These are phyloP conservation scores for Hylyphantes graminicola DNA, from an alignment of 1,140 invertebrate genomes.

Conservation along the genomic window DNA sequence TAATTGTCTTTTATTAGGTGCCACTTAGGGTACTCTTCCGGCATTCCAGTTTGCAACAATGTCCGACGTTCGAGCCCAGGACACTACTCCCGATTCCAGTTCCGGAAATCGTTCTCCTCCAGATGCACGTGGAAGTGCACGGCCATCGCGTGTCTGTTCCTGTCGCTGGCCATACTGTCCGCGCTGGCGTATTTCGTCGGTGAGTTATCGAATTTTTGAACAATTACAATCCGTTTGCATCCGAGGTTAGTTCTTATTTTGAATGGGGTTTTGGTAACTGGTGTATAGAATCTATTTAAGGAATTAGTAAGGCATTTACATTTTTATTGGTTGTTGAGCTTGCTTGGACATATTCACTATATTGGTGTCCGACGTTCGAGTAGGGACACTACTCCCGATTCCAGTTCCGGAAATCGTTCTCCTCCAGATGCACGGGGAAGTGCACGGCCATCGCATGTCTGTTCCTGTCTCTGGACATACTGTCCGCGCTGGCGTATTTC, in stretches of 20 bases:
- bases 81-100: conserved; percentile 83
- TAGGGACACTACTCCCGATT: conserved; percentile 81
- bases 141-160: conserved; percentile 87
- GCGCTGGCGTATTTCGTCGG: conserved; percentile 94
- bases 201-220: conserved; percentile 71
- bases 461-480: conserved; percentile 84
- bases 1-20: conserved; percentile 20
- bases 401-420: conserved; percentile 91
- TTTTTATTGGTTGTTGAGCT: too few relatives aligned
- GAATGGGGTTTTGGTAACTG: too few relatives aligned
- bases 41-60: conserved; percentile 54
- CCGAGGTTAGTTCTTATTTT: too few relatives aligned
- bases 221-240: not conserved
- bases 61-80: conserved; percentile 52
- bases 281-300: too few relatives aligned
- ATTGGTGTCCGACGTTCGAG: too few relatives aligned
- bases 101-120: conserved; percentile 91
- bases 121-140: conserved; percentile 95
- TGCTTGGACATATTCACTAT: too few relatives aligned
- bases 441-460: conserved; percentile 91
- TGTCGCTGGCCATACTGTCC: conserved; percentile 86
- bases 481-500: conserved; percentile 92
- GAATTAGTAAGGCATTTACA: too few relatives aligned
- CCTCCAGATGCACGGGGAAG: conserved; percentile 93
- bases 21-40: conserved; percentile 52